phyloP scores from a whole-genome alignment of 2,113 vertebrate species.

The Plecturocebus donacophilus region DNA sequence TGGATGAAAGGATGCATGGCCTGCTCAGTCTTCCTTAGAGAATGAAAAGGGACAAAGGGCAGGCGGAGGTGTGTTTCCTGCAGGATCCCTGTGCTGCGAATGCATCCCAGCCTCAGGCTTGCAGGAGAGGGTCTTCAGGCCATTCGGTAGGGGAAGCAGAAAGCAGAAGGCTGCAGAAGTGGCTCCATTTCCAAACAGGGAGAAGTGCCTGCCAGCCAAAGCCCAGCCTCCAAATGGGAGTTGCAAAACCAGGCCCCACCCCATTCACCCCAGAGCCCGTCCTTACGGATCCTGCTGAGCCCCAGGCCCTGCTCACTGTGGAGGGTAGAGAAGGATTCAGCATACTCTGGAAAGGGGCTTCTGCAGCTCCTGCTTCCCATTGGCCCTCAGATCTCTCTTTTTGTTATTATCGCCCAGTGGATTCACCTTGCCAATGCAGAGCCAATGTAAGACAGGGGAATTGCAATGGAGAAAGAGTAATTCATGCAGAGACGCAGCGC shows the following conservation, averaged over 20 bases:
- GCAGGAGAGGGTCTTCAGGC: background rate
- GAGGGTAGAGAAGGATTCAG: background rate
- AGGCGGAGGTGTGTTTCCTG: background rate
- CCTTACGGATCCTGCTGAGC: constrained; percentile 55
- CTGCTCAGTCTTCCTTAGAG: background rate
- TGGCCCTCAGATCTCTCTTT: accelerated
- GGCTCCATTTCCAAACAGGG: background rate
- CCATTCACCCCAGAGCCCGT: constrained; percentile 57
- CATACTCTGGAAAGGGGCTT: background rate
- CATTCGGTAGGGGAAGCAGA: background rate
- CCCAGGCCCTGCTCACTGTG: constrained; percentile 52
- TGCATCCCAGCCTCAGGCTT: background rate
- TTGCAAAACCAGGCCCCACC: constrained; percentile 74
- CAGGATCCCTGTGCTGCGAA: accelerated
- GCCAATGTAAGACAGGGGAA: too few species aligned
- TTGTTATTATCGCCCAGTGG: too few species aligned
- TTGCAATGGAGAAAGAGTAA: too few species aligned
- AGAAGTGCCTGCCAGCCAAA: constrained; percentile 26
- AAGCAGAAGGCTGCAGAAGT: background rate
- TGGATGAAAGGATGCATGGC: background rate
- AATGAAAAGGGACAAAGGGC: background rate
- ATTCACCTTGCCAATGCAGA: too few species aligned
- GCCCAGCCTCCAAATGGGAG: constrained; percentile 69
- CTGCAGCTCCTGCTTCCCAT: background rate
- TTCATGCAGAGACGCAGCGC: too few species aligned